These are phyloP conservation scores for Casuarius casuarius DNA, from an alignment of 2,113 vertebrate genomes.

Conservation along the genomic window DNA sequence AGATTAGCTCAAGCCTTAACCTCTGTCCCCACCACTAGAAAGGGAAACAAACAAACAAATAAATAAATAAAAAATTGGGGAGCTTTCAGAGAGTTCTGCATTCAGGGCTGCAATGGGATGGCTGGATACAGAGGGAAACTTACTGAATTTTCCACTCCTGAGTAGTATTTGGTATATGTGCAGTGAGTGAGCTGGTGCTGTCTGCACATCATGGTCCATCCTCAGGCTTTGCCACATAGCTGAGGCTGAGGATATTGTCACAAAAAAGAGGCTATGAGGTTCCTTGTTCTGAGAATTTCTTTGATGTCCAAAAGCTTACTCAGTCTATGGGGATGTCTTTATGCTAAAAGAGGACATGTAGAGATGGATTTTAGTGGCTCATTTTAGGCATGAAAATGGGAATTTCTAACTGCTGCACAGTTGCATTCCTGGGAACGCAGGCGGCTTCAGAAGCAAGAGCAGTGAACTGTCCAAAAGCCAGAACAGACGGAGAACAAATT, in stretches of 20 bases:
- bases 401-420: neutral
- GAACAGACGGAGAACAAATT: neutral
- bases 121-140: neutral
- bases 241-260: neutral
- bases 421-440: neutral
- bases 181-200: neutral
- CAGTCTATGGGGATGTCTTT: neutral
- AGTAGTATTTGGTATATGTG: neutral
- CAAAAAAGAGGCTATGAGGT: neutral
- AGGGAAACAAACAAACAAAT: too few species aligned
- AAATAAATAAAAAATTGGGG: neutral
- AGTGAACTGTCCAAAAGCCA: neutral
- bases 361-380: neutral
- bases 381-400: rapidly evolving
- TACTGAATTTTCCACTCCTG: neutral
- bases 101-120: neutral
- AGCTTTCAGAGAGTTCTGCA: neutral
- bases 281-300: neutral
- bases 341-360: neutral
- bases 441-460: neutral
- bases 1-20: neutral
- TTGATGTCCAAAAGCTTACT: too few species aligned
- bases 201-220: neutral
- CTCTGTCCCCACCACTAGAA: neutral
- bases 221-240: neutral